Percentiles rank a stretch among this genome's conserved stretches.
phyloP scores from a whole-genome alignment of 2,888 invertebrate genomes.

The Uropetala carovei region DNA sequence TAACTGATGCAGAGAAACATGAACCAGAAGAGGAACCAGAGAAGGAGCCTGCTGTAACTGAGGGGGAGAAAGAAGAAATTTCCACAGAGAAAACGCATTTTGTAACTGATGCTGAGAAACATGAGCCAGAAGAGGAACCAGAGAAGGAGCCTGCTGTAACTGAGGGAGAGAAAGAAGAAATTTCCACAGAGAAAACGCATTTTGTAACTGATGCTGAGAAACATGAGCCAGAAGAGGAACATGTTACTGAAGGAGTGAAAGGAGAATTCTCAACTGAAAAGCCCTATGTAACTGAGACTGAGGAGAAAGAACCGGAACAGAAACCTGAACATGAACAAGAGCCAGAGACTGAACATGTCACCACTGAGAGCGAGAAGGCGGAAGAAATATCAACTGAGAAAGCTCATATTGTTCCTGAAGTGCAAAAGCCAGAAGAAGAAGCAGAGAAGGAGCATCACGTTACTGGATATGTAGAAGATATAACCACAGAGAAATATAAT shows the following conservation, averaged over 20 bases:
- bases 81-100: constrained; percentile 66
- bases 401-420: constrained; percentile 55
- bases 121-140: constrained; percentile 16
- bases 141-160: constrained; percentile 11
- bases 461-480: constrained; percentile 55
- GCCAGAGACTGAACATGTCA: constrained; percentile 69
- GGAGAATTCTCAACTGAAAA: constrained; percentile 33
- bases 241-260: constrained; percentile 64
- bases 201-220: constrained; percentile 66
- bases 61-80: constrained; percentile 64
- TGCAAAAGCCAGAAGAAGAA: constrained; percentile 23
- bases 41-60: constrained; percentile 62
- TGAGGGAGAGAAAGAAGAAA: constrained; percentile 20
- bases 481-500: constrained; percentile 20
- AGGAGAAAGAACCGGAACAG: not conserved
- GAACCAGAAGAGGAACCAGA: constrained; percentile 65
- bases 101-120: constrained; percentile 7
- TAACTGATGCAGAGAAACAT: not conserved
- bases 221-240: constrained; percentile 62
- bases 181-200: constrained; percentile 23
- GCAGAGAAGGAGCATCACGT: constrained; percentile 65
- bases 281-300: constrained; percentile 68
- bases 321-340: constrained; percentile 58
- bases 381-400: constrained; percentile 50
- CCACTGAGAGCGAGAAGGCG: constrained; percentile 69